Conservation (phyloP, 2,113 vertebrate species). For the Colinus virginianus region DNA sequence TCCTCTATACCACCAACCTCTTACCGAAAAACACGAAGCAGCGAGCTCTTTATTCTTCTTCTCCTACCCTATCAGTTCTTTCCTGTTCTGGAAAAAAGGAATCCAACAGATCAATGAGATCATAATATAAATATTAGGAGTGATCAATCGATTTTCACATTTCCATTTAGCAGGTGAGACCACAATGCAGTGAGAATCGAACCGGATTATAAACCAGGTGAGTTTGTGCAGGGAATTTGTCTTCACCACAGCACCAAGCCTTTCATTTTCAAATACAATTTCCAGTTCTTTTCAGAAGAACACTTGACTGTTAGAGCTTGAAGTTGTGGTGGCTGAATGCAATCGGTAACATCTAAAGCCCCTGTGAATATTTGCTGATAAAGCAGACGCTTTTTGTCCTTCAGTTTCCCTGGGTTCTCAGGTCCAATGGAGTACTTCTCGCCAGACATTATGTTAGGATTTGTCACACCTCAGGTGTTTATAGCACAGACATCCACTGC, state of each 20-base stretch:
- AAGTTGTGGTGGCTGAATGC: not conserved
- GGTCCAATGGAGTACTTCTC: not conserved
- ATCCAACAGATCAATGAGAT: not conserved
- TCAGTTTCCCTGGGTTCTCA: not conserved
- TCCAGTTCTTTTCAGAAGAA: not conserved
- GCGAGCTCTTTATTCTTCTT: not conserved
- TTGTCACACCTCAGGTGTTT: conserved; percentile 4
- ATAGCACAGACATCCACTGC: not conserved
- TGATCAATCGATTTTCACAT: not conserved
- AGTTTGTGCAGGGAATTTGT: not conserved
- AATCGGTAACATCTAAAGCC: not conserved
- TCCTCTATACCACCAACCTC: not conserved
- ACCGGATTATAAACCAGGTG: not conserved
- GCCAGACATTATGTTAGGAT: not conserved
- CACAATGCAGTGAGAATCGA: not conserved
- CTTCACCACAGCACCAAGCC: not conserved
- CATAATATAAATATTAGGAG: not conserved
- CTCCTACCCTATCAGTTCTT: not conserved
- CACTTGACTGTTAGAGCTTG: not conserved
- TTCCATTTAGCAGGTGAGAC: not conserved
- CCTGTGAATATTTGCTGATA: not conserved
- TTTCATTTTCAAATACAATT: not conserved
- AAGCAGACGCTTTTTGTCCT: not conserved
- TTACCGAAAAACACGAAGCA: not conserved
- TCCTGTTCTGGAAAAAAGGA: not conserved